Base-by-base conservation (phyloP, 2,113 vertebrate species). In the Acanthochromis polyacanthus region DNA sequence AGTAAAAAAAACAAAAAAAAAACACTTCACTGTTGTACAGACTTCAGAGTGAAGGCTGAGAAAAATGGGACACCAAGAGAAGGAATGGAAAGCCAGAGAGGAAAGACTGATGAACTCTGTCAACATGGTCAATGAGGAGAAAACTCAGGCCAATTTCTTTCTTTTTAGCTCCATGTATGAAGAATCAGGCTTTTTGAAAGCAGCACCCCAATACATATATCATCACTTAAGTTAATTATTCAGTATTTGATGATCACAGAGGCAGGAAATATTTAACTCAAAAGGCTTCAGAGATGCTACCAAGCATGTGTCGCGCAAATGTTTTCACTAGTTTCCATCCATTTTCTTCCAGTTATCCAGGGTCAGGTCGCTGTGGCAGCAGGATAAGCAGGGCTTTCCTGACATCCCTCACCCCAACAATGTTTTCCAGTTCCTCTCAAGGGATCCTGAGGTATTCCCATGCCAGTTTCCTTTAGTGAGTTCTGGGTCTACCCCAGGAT, bases 71-170 rank as follows among this genome's bases (percentile, higher is more conserved):
- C 38, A 53, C 19, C 5, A 59, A 32, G 60, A 71, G 50, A 59
- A 64, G 65, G 20, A 61, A 75, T 69, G 71, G 61, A 88, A 80
- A 73, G 55, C 53, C 55, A 36, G 53, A 48, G 65, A 67, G 81
- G 68, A 80, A 71, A 79, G 74, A 85, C 79, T 81, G 71, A 83
- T 60, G 45, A 75, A 68, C 56, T 69, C 70, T 59, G 62, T 73
- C 71, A 66, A 36, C 56, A 55, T 1, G 1, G 48, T 23, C 75
- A 82, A 43, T 64, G 38, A 69, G 32, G 4, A 38, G 36, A 59
- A 57, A 43, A 43, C 5, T 15, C n/a, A 64, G 50, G 58, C 2
- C 1, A 6, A 43, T 72, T 62, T 71, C 36, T 56, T 59, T 25
- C 53, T 22, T 10, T 48, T 69, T 9, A 8, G 12, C 17, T 15